phyloP scores from a whole-genome alignment of 2,113 vertebrate genomes.

The Bolborhynchus lineola region DNA sequence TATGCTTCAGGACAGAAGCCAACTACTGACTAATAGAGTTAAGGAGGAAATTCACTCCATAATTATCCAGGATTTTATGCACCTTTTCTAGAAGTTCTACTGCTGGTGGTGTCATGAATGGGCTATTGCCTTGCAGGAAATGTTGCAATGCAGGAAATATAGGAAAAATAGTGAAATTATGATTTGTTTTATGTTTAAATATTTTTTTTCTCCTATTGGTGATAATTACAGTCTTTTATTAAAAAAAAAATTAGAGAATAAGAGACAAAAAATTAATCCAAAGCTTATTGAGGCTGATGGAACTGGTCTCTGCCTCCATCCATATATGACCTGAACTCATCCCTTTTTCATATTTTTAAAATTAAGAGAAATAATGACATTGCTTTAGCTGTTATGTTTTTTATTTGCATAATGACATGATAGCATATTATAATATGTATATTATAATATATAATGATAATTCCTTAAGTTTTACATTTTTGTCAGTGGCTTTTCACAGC shows the following conservation, averaged over 20 bases:
- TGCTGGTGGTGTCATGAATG: background rate
- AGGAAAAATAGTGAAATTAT: background rate
- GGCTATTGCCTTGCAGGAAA: background rate
- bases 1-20: conserved; percentile 69
- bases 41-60: conserved; percentile 58
- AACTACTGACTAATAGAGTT: conserved; percentile 66
- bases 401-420: background rate
- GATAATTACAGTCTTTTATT: background rate
- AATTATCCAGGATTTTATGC: conserved; percentile 56
- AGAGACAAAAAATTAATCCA: background rate
- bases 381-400: background rate
- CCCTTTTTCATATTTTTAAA: background rate
- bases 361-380: background rate
- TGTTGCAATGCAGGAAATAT: background rate
- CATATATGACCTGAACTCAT: background rate
- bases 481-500: background rate
- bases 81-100: conserved; percentile 39
- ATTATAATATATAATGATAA: background rate
- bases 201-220: background rate
- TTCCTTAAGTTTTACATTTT: background rate
- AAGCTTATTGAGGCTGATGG: background rate
- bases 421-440: background rate
- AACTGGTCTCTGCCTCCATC: background rate
- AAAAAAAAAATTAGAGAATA: background rate
- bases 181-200: background rate